phyloP scores from a whole-genome alignment of 2,888 invertebrate species.

The Drosophila yooni region DNA sequence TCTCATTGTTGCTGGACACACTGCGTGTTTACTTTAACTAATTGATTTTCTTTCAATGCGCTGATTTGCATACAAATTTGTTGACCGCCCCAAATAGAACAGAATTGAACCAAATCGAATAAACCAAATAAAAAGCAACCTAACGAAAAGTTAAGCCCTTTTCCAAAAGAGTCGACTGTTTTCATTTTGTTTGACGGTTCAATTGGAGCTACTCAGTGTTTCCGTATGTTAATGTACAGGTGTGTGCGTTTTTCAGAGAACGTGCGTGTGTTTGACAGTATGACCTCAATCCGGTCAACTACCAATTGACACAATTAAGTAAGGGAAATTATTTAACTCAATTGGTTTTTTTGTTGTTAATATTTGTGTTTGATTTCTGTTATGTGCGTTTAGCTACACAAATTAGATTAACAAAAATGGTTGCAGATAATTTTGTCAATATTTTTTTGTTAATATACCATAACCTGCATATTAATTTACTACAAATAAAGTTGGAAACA shows the following conservation, averaged over 20 bases:
- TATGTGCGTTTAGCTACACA: slow-evolving; percentile 20
- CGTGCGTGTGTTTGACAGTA: not conserved
- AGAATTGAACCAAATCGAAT: not conserved
- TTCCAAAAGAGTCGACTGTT: slow-evolving; percentile 24
- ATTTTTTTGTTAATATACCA: not conserved
- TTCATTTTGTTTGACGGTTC: slow-evolving; percentile 42
- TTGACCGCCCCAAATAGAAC: slow-evolving; percentile 27
- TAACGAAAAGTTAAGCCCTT: slow-evolving; percentile 25
- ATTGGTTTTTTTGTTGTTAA: slow-evolving; percentile 17
- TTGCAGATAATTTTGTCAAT: slow-evolving; percentile 17
- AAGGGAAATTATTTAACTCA: slow-evolving; percentile 45
- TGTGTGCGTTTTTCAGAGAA: not conserved
- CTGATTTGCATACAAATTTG: slow-evolving; percentile 73
- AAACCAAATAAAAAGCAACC: slow-evolving; percentile 31
- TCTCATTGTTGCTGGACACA: slow-evolving; percentile 55
- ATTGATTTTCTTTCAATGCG: slow-evolving; percentile 78
- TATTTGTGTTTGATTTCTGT: not conserved
- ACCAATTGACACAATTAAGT: slow-evolving; percentile 47
- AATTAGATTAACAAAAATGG: slow-evolving; percentile 4
- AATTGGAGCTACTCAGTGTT: slow-evolving; percentile 22
- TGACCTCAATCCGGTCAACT: not conserved
- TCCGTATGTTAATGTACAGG: not conserved
- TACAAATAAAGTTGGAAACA: not conserved
- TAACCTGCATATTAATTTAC: not conserved
- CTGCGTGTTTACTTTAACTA: slow-evolving; percentile 72